phyloP scores from a whole-genome alignment of 1,140 invertebrate species.

The Macrostomum lignano region DNA sequence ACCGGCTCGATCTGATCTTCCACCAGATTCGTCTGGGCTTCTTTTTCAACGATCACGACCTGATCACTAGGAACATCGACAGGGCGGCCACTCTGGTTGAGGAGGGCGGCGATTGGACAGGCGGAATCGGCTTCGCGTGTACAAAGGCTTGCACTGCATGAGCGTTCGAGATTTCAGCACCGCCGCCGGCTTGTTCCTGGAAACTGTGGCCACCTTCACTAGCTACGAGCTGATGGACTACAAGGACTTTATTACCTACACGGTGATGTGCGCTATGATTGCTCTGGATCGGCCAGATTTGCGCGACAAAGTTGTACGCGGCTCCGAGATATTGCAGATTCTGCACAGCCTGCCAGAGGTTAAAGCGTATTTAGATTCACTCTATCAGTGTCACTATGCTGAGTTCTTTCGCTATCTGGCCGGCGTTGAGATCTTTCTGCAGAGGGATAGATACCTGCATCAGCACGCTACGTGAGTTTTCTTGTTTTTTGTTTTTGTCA shows the following conservation, averaged over 20 bases:
- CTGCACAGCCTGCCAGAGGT: slow-evolving; percentile 57
- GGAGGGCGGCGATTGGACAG: slow-evolving; percentile 95
- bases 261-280: slow-evolving; percentile 56
- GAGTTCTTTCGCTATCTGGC: slow-evolving; percentile 68
- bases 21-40: slow-evolving; percentile 62
- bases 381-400: slow-evolving; percentile 86
- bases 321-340: slow-evolving; percentile 78
- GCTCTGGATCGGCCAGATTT: slow-evolving; percentile 50
- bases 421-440: slow-evolving; percentile 47
- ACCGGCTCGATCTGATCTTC: slow-evolving; percentile 64
- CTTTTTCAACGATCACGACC: slow-evolving; percentile 64
- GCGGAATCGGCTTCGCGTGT: slow-evolving; percentile 63
- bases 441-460: slow-evolving; percentile 59
- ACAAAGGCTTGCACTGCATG: slow-evolving; percentile 65
- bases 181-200: slow-evolving; percentile 71
- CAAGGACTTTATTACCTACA: slow-evolving; percentile 58
- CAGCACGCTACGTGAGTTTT: slow-evolving; percentile 48
- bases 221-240: slow-evolving; percentile 96
- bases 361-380: slow-evolving; percentile 60
- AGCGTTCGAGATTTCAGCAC: slow-evolving; percentile 77
- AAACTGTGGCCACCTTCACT: slow-evolving; percentile 94
- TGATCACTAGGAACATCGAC: slow-evolving; percentile 62
- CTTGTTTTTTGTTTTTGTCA: no score
- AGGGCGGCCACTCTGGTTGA: slow-evolving; percentile 59
- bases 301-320: slow-evolving; percentile 47